Evolutionary conservation across 1,140 invertebrate species (phyloP), one percentile per base, ranked within the genome.

Genomic region (Melanaphis sacchari): DNA sequence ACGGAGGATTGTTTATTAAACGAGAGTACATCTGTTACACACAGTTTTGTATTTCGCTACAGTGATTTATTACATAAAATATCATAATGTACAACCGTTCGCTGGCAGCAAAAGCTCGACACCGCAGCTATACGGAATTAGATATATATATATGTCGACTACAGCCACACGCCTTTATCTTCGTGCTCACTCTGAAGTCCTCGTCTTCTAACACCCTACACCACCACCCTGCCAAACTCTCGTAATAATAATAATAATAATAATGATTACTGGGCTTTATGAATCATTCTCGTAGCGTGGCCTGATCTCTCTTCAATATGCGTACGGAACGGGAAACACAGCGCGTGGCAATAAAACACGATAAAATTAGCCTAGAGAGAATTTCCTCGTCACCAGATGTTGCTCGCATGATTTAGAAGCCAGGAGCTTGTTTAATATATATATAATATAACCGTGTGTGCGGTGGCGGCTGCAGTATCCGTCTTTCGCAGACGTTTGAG

Each of bases 1-100:
- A 31, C 46, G 66, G 81, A n/a, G 91, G 36, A 93, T 93, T 93
- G 91, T 93, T 93, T 93, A 93, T 93, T 93, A 93, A 93, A 93
- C 81, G 81, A 84, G 76, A 84, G 46, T 93, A 93, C 91, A 93
- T 93, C 91, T 93, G 91, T 93, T 93, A 93, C 59, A 76, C 91
- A 76, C 91, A 93, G 81, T 93, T 93, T 93, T 93, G 91, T 84
- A 93, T 85, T 93, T 93, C 46, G 91, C 90, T 85, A 54, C 91
- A 93, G 91, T 93, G 81, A 93, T 93, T 93, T 93, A 93, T 93
- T 93, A 49, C n/a, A 38, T 40, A 87, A 87, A 46, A 87, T 85
- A 31, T 43, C 90, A 76, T 52, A 82, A 18, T n/a, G 38, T 40
- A 93, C 91, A 38, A 66, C 52, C n/a, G n/a, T n/a, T 82, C 59